A percentile compares a stretch with the other conserved stretches of the same genome.
Evolutionary conservation across 1,140 invertebrate genomes (phyloP).

Genomic region (Drosophila asahinai): DNA sequence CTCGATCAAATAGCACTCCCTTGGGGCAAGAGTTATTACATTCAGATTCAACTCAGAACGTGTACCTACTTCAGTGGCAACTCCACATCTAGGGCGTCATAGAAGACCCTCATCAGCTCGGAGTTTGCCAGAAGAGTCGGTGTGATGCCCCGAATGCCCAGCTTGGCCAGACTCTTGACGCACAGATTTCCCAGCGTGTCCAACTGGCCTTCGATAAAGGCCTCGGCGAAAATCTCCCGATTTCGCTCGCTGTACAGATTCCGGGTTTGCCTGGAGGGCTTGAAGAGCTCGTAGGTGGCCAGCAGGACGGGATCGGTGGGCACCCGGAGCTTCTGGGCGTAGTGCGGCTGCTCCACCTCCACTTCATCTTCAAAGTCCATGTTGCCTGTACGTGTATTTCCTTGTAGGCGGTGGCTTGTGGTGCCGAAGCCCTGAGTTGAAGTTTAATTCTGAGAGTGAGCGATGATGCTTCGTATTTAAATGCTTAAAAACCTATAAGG

Average conservation of each 20-base stretch:
- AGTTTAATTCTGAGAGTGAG: not conserved
- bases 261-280: slow-evolving; percentile 15
- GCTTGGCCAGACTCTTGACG: slow-evolving; percentile 37
- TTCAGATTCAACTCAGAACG: not conserved
- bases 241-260: slow-evolving; percentile 41
- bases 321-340: slow-evolving; percentile 30
- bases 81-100: slow-evolving; percentile 55
- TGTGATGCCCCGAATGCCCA: slow-evolving; percentile 16
- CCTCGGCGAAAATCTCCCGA: slow-evolving; percentile 45
- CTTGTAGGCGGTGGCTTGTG: not conserved
- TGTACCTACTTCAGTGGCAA: slow-evolving; percentile 35
- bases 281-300: slow-evolving; percentile 41
- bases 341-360: slow-evolving; percentile 21
- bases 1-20: slow-evolving; percentile 42
- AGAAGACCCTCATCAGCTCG: slow-evolving; percentile 30
- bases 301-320: slow-evolving; percentile 41
- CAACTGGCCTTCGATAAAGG: slow-evolving; percentile 48
- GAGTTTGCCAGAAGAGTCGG: slow-evolving; percentile 16
- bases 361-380: slow-evolving; percentile 47
- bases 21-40: not conserved
- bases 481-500: no score
- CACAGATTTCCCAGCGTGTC: slow-evolving; percentile 45
- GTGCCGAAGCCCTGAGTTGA: not conserved
- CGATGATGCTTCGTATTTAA: not conserved
- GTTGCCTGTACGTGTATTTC: not conserved